These are phyloP conservation scores for Sphaeramia orbicularis DNA, from an alignment of 2,797 vertebrate species.

Conservation along the genomic window DNA sequence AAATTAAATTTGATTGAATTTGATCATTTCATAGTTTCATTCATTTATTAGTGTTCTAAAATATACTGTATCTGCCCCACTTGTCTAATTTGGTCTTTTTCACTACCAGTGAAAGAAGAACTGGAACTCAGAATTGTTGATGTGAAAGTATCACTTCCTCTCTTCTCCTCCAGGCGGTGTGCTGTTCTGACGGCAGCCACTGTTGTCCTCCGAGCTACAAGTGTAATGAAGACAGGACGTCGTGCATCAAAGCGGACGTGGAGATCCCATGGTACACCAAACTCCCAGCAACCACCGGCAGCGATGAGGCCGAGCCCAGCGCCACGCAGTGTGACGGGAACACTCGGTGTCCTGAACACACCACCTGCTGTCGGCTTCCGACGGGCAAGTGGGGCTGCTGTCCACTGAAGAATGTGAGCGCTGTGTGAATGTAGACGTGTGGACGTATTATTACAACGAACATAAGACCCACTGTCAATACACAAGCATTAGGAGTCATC, in stretches of 20 bases:
- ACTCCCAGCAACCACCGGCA: slow-evolving; percentile 45
- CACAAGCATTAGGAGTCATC: neutral
- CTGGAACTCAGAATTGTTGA: neutral
- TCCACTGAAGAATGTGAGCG: slow-evolving; percentile 71
- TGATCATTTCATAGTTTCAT: too few relatives aligned
- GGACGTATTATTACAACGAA: slow-evolving; percentile 5
- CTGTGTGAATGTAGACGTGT: neutral
- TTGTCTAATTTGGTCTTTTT: neutral
- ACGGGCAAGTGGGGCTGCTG: slow-evolving; percentile 80
- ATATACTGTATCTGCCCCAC: too few relatives aligned
- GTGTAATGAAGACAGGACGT: slow-evolving; percentile 34
- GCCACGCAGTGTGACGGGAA: slow-evolving; percentile 43
- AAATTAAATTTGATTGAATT: too few relatives aligned
- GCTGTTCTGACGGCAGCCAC: slow-evolving; percentile 73
- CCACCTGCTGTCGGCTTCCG: slow-evolving; percentile 73
- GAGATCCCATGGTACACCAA: slow-evolving; percentile 83
- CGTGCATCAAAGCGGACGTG: slow-evolving; percentile 65
- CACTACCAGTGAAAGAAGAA: slow-evolving; percentile 34
- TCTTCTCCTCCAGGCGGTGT: slow-evolving; percentile 74
- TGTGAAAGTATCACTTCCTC: slow-evolving; percentile 33
- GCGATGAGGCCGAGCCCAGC: neutral
- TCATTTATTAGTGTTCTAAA: too few relatives aligned
- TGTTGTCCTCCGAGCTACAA: slow-evolving; percentile 75
- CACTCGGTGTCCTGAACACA: slow-evolving; percentile 52
- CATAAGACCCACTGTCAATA: neutral